Conservation (phyloP, 1,140 invertebrate genomes). For the Eufriesea mexicana region DNA sequence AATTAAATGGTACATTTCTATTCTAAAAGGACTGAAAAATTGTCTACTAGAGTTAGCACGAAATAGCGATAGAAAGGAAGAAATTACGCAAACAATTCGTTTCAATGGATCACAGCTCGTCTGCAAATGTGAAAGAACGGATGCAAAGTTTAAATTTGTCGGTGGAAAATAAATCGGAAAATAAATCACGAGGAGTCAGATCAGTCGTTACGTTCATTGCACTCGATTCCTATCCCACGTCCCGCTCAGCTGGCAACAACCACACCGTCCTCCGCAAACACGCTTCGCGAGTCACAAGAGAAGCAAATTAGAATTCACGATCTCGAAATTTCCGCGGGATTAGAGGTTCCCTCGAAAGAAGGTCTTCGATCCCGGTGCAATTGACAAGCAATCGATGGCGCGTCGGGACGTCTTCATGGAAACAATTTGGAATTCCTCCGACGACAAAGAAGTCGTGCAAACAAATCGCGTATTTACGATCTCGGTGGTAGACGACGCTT, state of each 20-base stretch:
- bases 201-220: too few species aligned
- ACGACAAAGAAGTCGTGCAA: constrained; percentile 6
- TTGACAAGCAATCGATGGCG: constrained; percentile 27
- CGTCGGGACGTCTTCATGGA: constrained; percentile 5
- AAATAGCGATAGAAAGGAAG: too few species aligned
- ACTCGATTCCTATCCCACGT: neutral
- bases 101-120: too few species aligned
- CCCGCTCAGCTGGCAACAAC: neutral
- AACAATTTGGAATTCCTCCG: constrained; percentile 28
- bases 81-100: too few species aligned
- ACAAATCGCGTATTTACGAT: constrained; percentile 32
- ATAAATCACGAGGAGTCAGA: too few species aligned
- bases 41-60: too few species aligned
- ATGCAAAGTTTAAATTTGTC: too few species aligned
- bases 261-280: neutral
- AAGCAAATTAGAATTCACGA: too few species aligned
- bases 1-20: too few species aligned
- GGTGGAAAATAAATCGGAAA: too few species aligned
- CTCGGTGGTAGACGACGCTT: neutral
- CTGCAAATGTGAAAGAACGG: too few species aligned
- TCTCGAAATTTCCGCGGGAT: neutral
- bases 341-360: neutral
- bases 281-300: neutral
- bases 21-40: too few species aligned
- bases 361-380: neutral